These are phyloP conservation scores for Centruroides vittatus DNA, from an alignment of 1,140 invertebrate genomes.

Conservation along the genomic window DNA sequence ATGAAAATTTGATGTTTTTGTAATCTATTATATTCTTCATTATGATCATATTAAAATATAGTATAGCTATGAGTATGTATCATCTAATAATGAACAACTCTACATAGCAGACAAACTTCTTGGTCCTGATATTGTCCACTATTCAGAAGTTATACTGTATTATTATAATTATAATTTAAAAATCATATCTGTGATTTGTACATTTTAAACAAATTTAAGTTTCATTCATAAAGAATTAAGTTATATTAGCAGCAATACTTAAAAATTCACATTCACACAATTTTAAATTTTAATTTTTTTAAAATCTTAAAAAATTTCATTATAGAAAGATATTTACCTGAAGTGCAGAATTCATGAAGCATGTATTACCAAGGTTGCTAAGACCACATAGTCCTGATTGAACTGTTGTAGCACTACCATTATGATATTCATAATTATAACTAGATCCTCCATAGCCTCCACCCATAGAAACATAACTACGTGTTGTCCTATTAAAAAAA, in stretches of 20 bases:
- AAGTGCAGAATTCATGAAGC: slow-evolving; percentile 46
- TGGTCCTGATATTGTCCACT: too few relatives aligned
- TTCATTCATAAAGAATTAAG: slow-evolving; percentile 3
- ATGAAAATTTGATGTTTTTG: too few relatives aligned
- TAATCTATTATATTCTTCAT: too few relatives aligned
- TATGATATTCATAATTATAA: slow-evolving; percentile 13
- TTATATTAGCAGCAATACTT: background rate
- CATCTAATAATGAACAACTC: too few relatives aligned
- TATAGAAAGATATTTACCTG: slow-evolving; percentile 24
- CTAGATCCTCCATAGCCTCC: slow-evolving; percentile 7
- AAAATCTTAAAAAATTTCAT: too few relatives aligned
- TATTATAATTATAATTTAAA: too few relatives aligned
- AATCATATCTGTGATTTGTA: background rate
- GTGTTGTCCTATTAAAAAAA: slow-evolving; percentile 3
- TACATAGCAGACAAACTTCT: too few relatives aligned
- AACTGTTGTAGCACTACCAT: slow-evolving; percentile 1
- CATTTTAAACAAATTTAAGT: background rate
- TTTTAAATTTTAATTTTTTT: background rate
- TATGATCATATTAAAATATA: too few relatives aligned
- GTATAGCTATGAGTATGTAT: too few relatives aligned
- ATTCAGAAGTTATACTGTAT: too few relatives aligned
- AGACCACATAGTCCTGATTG: slow-evolving; percentile 40
- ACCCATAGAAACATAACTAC: slow-evolving; percentile 10
- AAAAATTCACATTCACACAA: background rate
- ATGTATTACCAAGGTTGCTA: slow-evolving; percentile 46